These are phyloP conservation scores for Octonoba sinensis DNA, from an alignment of 2,888 invertebrate species.

Conservation along the genomic window DNA sequence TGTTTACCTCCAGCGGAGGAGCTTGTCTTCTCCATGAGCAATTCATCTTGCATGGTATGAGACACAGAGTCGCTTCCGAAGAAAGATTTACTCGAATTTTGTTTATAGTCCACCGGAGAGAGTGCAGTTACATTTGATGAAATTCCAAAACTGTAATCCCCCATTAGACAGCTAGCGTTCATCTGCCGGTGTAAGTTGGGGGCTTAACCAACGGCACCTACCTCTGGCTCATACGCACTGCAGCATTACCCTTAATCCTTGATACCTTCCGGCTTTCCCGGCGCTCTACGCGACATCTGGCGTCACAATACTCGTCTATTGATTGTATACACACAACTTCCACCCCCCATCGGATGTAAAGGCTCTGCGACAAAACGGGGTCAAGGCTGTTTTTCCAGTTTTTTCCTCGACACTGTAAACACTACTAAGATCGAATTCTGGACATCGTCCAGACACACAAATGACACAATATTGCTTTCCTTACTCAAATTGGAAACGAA, in stretches of 20 bases:
- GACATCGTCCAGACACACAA: constrained; percentile 42
- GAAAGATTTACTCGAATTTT: constrained; percentile 41
- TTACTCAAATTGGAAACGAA: too few species aligned
- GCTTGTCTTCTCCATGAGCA: constrained; percentile 58
- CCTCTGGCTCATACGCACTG: constrained; percentile 56
- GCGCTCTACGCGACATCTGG: constrained; percentile 57
- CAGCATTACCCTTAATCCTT: constrained; percentile 56
- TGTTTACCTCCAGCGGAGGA: constrained; percentile 50
- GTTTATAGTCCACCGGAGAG: constrained; percentile 49
- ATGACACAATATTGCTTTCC: too few species aligned
- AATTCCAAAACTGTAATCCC: constrained; percentile 61
- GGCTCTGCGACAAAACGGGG: constrained; percentile 36
- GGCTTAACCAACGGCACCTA: constrained; percentile 8
- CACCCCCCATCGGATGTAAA: constrained; percentile 12
- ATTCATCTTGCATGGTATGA: constrained; percentile 59
- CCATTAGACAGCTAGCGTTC: constrained; percentile 51
- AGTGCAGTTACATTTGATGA: constrained; percentile 51
- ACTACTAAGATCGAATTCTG: constrained; percentile 52
- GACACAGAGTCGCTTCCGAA: constrained; percentile 32
- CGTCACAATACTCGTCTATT: constrained; percentile 42
- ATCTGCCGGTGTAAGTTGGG: constrained; percentile 17
- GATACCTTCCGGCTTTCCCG: constrained; percentile 47
- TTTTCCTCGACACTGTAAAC: constrained; percentile 44
- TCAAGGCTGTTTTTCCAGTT: constrained; percentile 55
- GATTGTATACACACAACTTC: constrained; percentile 47